Evolutionary conservation across 2,113 vertebrate genomes (phyloP).

Genomic region (Cephalopholis sonnerati): DNA sequence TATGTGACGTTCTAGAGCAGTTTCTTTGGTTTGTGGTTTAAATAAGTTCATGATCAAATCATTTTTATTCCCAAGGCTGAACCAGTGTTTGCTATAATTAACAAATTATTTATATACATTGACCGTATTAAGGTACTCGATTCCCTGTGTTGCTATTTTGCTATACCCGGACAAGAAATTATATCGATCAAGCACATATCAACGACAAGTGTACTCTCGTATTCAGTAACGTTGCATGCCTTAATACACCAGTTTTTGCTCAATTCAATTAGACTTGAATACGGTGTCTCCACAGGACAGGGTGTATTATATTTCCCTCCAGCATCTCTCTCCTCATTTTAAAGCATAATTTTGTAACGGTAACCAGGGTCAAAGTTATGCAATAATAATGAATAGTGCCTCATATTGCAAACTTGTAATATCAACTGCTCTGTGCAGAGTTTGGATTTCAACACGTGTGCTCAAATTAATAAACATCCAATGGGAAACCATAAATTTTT

Average conservation of each 20-base stretch:
- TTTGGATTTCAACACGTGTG: conserved; percentile 61
- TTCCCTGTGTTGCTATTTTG: conserved; percentile 68
- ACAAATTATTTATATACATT: conserved; percentile 70
- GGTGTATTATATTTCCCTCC: conserved; percentile 76
- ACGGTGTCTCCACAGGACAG: conserved; percentile 67
- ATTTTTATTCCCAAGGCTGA: conserved; percentile 70
- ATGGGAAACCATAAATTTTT: conserved; percentile 44
- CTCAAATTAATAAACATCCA: conserved; percentile 67
- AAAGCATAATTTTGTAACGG: conserved; percentile 88
- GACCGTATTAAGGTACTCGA: conserved; percentile 67
- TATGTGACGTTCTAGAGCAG: conserved; percentile 68
- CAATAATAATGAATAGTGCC: conserved; percentile 89
- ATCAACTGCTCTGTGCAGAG: conserved; percentile 64
- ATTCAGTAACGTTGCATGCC: conserved; percentile 73
- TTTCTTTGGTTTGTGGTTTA: conserved; percentile 64
- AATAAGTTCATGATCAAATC: conserved; percentile 65
- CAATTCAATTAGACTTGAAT: conserved; percentile 70
- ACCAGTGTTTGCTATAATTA: conserved; percentile 73
- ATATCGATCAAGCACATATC: conserved; percentile 73
- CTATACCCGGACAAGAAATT: conserved; percentile 57
- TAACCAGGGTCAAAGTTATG: conserved; percentile 90
- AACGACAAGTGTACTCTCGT: conserved; percentile 58
- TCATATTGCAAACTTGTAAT: conserved; percentile 81
- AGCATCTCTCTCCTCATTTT: conserved; percentile 76
- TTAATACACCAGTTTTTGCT: conserved; percentile 70